Evolutionary conservation across 2,797 vertebrate genomes (phyloP).

Genomic region (Rhynchotus rufescens): DNA sequence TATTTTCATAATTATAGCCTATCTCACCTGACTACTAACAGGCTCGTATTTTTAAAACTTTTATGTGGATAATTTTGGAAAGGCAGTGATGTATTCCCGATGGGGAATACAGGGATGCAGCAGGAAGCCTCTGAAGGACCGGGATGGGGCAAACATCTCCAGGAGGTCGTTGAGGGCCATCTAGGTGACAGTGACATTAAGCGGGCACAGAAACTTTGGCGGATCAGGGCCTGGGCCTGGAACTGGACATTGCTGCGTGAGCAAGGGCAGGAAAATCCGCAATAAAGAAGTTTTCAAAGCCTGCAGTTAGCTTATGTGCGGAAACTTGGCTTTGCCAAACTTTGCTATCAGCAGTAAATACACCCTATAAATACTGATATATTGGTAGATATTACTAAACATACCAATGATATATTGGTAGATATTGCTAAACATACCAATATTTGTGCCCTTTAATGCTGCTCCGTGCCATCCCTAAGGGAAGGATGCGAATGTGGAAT

Average conservation of each 20-base stretch:
- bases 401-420: neutral
- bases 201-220: rapidly evolving
- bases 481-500: neutral
- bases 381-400: too few species aligned
- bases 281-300: neutral
- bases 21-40: neutral
- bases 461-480: neutral
- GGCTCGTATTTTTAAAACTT: neutral
- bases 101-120: neutral
- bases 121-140: neutral
- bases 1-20: neutral
- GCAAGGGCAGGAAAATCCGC: neutral
- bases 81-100: neutral
- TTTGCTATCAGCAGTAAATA: neutral
- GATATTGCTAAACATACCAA: neutral
- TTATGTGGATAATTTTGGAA: neutral
- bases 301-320: neutral
- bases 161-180: neutral
- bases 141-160: rapidly evolving
- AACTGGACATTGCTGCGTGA: neutral
- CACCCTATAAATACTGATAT: too few species aligned
- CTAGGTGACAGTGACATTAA: neutral
- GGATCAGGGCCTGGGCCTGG: neutral
- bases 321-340: neutral
- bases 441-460: neutral